phyloP scores from a whole-genome alignment of 2,888 invertebrate genomes.

The Steromphala cineraria region DNA sequence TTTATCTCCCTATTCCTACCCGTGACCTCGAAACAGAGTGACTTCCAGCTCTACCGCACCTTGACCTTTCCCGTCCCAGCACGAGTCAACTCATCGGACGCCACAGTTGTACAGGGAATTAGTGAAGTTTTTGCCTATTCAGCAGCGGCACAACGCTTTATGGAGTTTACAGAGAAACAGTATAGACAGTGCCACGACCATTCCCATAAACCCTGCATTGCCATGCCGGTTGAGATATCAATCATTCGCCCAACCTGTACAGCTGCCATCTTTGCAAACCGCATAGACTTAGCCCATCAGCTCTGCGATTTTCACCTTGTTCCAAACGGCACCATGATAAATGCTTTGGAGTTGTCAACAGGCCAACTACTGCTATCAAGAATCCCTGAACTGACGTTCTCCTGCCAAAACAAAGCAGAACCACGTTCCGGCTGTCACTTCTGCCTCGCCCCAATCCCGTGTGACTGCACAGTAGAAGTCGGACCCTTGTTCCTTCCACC shows the following conservation, averaged over 20 bases:
- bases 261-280: not conserved
- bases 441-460: not conserved
- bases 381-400: not conserved
- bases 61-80: not conserved
- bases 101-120: not conserved
- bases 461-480: not conserved
- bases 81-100: not conserved
- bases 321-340: not conserved
- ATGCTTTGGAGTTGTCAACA: not conserved
- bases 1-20: not conserved
- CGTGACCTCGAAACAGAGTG: not conserved
- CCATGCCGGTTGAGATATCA: not conserved
- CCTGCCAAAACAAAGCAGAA: not conserved
- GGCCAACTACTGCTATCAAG: not conserved
- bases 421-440: not conserved
- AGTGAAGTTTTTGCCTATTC: not conserved
- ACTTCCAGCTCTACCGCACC: not conserved
- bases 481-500: not conserved
- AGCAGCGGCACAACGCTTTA: not conserved
- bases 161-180: not conserved
- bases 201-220: not conserved
- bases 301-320: not conserved
- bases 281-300: not conserved
- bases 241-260: not conserved
- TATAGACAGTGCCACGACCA: not conserved